Conservation (phyloP, 2,113 vertebrate genomes). For the Phrynosoma platyrhinos region DNA sequence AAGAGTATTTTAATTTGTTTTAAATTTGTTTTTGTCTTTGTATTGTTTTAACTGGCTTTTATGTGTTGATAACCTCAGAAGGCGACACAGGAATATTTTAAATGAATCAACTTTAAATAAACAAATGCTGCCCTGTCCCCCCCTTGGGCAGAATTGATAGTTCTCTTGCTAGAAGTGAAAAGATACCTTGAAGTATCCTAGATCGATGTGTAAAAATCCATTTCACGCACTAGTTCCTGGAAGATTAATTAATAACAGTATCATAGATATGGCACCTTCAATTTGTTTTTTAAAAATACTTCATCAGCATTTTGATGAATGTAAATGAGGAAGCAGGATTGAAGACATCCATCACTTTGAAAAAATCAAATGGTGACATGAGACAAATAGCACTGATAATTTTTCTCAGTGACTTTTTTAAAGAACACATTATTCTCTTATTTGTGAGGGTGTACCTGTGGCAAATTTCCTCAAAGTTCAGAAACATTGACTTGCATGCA, state of each 20-base stretch:
- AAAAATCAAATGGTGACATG: conserved; percentile 33
- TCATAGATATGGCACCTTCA: conserved; percentile 69
- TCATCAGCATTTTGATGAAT: conserved; percentile 73
- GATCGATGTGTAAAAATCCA: conserved; percentile 55
- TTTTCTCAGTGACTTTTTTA: conserved; percentile 51
- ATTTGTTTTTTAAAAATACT: conserved; percentile 59
- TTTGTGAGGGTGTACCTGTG: conserved; percentile 38
- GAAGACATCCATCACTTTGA: conserved; percentile 44
- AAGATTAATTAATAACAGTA: conserved; percentile 74
- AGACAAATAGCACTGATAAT: conserved; percentile 34
- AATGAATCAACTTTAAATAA: conserved; percentile 17
- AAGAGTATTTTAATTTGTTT: too few species aligned
- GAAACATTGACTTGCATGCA: background rate
- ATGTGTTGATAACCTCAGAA: too few species aligned
- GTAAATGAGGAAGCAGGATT: conserved; percentile 62
- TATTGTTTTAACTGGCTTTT: too few species aligned
- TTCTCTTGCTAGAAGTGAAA: conserved; percentile 32
- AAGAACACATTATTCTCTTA: conserved; percentile 18
- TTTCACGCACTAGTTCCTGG: conserved; percentile 67
- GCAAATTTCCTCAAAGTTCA: conserved; percentile 32
- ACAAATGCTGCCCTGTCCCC: background rate
- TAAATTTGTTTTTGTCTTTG: too few species aligned
- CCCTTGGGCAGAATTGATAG: conserved; percentile 31
- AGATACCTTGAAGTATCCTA: conserved; percentile 55
- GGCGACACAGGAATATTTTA: background rate